phyloP scores from a whole-genome alignment of 2,113 vertebrate species.

The Mandrillus leucophaeus region DNA sequence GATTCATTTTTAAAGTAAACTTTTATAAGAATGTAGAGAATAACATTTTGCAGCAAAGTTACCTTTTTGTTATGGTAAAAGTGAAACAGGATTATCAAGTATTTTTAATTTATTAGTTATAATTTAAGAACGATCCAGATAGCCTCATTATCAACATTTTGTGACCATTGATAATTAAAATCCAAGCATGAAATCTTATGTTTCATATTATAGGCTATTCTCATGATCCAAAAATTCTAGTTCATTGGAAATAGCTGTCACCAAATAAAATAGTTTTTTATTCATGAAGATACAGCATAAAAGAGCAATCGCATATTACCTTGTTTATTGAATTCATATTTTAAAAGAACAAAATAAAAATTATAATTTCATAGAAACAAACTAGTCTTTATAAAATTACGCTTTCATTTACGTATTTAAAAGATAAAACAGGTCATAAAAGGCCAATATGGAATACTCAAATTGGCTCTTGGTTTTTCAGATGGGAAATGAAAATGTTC shows the following conservation, averaged over 20 bases:
- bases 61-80: background rate
- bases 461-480: slow-evolving; percentile 70
- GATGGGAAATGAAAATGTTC: slow-evolving; percentile 77
- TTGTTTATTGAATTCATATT: slow-evolving; percentile 64
- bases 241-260: slow-evolving; percentile 33
- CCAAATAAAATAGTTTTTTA: slow-evolving; percentile 61
- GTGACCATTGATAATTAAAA: slow-evolving; percentile 19
- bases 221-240: slow-evolving; percentile 8
- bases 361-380: slow-evolving; percentile 58
- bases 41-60: background rate
- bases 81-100: slow-evolving; percentile 21
- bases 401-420: slow-evolving; percentile 71
- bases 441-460: slow-evolving; percentile 73
- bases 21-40: slow-evolving; percentile 3
- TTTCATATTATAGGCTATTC: slow-evolving; percentile 9
- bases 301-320: slow-evolving; percentile 37
- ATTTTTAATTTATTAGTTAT: slow-evolving; percentile 35
- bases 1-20: background rate
- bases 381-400: slow-evolving; percentile 65
- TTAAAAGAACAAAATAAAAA: slow-evolving; percentile 65
- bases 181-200: background rate
- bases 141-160: slow-evolving; percentile 13
- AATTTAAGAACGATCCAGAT: slow-evolving; percentile 13
- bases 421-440: slow-evolving; percentile 71
- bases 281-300: slow-evolving; percentile 19